phyloP scores from a whole-genome alignment of 2,888 invertebrate species.

The Latrodectus elegans region DNA sequence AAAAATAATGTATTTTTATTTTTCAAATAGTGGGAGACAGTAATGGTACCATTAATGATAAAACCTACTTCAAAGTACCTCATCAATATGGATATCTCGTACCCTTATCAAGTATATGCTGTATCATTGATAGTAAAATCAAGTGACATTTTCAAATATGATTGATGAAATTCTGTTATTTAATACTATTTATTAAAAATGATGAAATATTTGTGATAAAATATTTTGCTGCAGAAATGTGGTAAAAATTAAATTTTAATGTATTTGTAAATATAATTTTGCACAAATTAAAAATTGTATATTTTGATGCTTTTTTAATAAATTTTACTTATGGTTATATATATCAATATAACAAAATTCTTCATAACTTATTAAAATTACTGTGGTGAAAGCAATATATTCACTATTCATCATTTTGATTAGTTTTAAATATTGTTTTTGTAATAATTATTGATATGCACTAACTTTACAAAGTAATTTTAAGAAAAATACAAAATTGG shows the following conservation, averaged over 20 bases:
- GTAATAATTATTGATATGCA: no score
- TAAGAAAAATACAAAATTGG: no score
- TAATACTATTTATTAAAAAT: background rate
- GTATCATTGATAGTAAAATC: background rate
- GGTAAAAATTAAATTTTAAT: background rate
- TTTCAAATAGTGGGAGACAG: conserved; percentile 39
- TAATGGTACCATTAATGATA: conserved; percentile 37
- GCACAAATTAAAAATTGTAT: background rate
- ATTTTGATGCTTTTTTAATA: background rate
- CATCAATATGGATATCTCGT: conserved; percentile 40
- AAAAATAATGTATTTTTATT: no score
- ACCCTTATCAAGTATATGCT: conserved; percentile 34
- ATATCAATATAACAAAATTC: no score
- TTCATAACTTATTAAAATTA: background rate
- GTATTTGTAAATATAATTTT: background rate
- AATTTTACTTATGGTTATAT: background rate
- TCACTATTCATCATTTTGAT: no score
- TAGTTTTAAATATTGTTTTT: no score
- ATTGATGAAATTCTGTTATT: no score
- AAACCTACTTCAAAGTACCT: conserved; percentile 50
- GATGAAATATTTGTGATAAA: background rate
- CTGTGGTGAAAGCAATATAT: no score
- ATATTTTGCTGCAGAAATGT: background rate
- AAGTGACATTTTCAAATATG: no score
- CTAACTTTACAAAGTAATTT: no score